Evolutionary conservation across 2,113 vertebrate species (phyloP).

Genomic region (Cynoglossus semilaevis): DNA sequence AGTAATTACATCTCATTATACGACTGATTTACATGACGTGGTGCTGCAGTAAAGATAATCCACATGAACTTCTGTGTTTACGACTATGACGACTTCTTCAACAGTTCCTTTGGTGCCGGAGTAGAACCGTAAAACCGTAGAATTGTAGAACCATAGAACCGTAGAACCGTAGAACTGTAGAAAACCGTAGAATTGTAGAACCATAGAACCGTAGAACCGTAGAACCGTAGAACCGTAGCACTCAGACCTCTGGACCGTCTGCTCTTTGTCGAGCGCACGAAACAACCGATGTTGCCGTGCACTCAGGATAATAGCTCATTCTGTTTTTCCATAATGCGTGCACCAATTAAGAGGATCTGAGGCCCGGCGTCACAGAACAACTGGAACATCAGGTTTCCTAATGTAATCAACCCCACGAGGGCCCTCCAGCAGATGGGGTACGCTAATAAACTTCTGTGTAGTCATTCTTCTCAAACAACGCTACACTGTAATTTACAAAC

Average conservation of each 20-base stretch:
- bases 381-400: conserved; percentile 40
- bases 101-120: conserved; percentile 1
- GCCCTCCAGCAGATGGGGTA: conserved; percentile 45
- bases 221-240: too few species aligned
- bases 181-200: too few species aligned
- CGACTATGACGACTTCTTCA: too few species aligned
- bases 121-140: too few species aligned
- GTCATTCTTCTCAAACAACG: conserved; percentile 39
- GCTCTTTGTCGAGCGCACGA: too few species aligned
- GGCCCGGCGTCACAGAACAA: conserved; percentile 24
- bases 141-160: too few species aligned
- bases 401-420: conserved; percentile 31
- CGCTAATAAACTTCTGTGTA: conserved; percentile 47
- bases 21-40: conserved; percentile 1
- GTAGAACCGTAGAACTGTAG: too few species aligned
- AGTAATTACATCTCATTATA: neutral
- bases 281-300: conserved; percentile 8
- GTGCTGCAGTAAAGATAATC: conserved; percentile 1
- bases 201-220: too few species aligned
- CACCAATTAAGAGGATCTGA: conserved; percentile 28
- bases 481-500: conserved; percentile 22
- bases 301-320: conserved; percentile 8
- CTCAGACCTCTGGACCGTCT: too few species aligned
- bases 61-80: conserved; percentile 7
- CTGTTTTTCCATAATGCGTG: conserved; percentile 5